A percentile compares a stretch with the other conserved stretches of the same genome.
These are phyloP conservation scores for Vicugna pacos DNA, from an alignment of 2,113 vertebrate species.

Conservation along the genomic window DNA sequence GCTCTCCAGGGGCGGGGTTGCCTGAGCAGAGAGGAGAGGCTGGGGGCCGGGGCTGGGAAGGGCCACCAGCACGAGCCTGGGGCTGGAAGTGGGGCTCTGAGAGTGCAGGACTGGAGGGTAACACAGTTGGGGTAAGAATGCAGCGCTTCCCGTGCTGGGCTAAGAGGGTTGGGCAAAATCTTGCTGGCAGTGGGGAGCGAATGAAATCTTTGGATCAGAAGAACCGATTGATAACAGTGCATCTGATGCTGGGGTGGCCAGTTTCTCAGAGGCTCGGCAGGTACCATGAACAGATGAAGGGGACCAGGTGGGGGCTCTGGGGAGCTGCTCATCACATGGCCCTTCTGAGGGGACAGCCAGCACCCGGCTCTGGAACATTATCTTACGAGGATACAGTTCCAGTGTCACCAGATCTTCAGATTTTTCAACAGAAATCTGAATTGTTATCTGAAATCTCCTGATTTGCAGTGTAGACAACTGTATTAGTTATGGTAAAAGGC, in stretches of 20 bases:
- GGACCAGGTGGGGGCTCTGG: not conserved
- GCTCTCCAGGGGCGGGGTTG: not conserved
- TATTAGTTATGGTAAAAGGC: not conserved
- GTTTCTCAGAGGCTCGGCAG: not conserved
- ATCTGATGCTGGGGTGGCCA: not conserved
- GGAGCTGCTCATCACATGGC: not conserved
- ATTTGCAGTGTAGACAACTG: not conserved
- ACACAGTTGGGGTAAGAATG: too few species aligned
- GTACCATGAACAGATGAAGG: not conserved
- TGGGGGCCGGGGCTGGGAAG: not conserved
- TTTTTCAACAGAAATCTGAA: conserved; percentile 10
- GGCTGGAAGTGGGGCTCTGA: not conserved
- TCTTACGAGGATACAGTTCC: not conserved
- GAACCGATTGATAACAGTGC: not conserved
- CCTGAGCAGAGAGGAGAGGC: not conserved
- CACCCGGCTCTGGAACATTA: not conserved
- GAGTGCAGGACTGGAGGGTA: not conserved
- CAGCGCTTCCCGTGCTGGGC: not conserved
- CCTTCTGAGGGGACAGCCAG: not conserved
- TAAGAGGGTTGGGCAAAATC: not conserved
- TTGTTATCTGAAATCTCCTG: not conserved
- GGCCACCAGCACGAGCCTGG: not conserved
- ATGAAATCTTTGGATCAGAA: not conserved
- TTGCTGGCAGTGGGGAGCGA: not conserved
- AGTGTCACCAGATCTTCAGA: not conserved